Conservation (phyloP, 1,140 invertebrate genomes). For the Zaprionus gabonicus region DNA sequence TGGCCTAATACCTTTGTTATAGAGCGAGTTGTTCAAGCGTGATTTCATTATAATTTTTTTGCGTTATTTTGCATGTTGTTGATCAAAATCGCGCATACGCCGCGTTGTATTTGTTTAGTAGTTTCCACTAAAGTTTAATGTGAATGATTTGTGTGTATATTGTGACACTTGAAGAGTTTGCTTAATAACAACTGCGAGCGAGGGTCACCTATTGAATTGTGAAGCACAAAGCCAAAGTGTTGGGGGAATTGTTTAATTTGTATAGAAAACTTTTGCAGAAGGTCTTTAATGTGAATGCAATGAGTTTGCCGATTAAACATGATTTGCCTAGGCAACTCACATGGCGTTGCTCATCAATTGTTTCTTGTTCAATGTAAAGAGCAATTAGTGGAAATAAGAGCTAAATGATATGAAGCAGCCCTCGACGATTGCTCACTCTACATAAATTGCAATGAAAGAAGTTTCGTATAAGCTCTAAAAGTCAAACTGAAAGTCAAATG, state of each 20-base stretch:
- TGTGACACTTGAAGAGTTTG: conserved; percentile 65
- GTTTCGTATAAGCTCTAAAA: no score
- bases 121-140: background rate
- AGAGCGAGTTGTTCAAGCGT: conserved; percentile 69
- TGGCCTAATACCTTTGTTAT: conserved; percentile 14
- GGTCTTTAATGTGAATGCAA: background rate
- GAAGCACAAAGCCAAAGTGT: background rate
- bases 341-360: no score
- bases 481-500: no score
- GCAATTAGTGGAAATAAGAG: no score
- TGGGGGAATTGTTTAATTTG: background rate
- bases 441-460: no score
- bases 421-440: no score
- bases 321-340: no score
- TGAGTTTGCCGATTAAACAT: background rate
- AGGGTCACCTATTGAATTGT: conserved; percentile 9
- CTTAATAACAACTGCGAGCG: conserved; percentile 48
- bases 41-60: conserved; percentile 68
- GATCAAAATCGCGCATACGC: conserved; percentile 33
- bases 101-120: conserved; percentile 24
- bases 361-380: no score
- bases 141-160: conserved; percentile 1
- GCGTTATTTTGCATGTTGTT: conserved; percentile 70
- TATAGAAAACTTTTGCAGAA: background rate
- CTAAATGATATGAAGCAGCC: no score